Evolutionary conservation across 2,797 vertebrate species (phyloP), one percentile per base, ranked within the genome.

Genomic region (Helarctos malayanus): DNA sequence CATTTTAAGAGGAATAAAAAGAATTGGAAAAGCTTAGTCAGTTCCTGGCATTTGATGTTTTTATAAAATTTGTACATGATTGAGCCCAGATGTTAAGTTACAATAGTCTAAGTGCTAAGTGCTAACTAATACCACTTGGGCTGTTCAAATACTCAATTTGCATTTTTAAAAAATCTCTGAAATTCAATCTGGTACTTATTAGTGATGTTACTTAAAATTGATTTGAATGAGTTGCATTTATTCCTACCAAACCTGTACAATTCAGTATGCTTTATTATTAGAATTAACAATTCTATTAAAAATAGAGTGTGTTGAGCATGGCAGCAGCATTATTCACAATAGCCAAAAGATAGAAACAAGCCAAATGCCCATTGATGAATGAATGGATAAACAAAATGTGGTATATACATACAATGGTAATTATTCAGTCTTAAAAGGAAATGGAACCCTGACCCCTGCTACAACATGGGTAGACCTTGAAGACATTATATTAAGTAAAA

Each of bases 171-270:
- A 89, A 27, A 97, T 97, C 25, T 41, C 82, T 97, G 82, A 94
- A 95, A 79, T 89, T 97, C 98, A 98, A 98, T 97, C 96, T 97
- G 96, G 47, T 97, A 65, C 71, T 71, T 97, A 92, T 97, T 98
- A 97, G 84, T 98, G 89, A 76, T 80, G 98, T 97, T 95, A 98
- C 89, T 95, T 98, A 98, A 98, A 98, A 94, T 97, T 87, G 15
- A 3, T 32, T 95, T 97, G 59, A 86, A 96, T 93, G 97, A 97
- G 93, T 98, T 96, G 96, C 75, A 96, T 61, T 97, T 95, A 18
- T 95, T 98, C 90, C 95, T 80, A 81, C 78, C 21, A 97, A 98
- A 97, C 81, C 89, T 97, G 91, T 97, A 97, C 4, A 93, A 90
- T 41, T 79, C 54, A 71, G 27, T 78, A n/a, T 38, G 63, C 5